These are phyloP conservation scores for Pemphigus obesinymphae DNA, from an alignment of 1,140 invertebrate genomes.

Conservation along the genomic window DNA sequence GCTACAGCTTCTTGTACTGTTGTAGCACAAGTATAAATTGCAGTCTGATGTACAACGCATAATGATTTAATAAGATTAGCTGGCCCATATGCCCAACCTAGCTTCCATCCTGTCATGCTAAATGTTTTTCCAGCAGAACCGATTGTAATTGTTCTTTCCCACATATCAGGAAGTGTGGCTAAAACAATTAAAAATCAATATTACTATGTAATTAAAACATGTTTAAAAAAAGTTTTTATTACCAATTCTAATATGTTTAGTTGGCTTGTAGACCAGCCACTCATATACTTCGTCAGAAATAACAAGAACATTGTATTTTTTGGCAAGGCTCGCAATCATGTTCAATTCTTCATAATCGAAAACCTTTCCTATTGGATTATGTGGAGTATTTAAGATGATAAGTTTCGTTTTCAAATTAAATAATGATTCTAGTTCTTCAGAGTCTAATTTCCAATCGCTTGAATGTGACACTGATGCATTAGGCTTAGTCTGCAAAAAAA, in stretches of 20 bases:
- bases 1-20: constrained; percentile 80
- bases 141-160: constrained; percentile 94
- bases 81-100: constrained; percentile 94
- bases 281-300: constrained; percentile 98
- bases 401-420: constrained; percentile 91
- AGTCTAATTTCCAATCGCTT: constrained; percentile 85
- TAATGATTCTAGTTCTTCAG: constrained; percentile 70
- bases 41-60: constrained; percentile 89
- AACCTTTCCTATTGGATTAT: constrained; percentile 94
- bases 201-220: background rate
- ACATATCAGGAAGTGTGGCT: constrained; percentile 95
- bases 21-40: constrained; percentile 75
- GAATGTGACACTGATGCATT: constrained; percentile 56
- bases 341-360: constrained; percentile 67
- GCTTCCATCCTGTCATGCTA: constrained; percentile 95
- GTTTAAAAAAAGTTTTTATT: too few relatives aligned
- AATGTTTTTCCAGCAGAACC: constrained; percentile 98
- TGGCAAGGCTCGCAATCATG: constrained; percentile 78
- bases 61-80: constrained; percentile 71
- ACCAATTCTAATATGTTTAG: constrained; percentile 86
- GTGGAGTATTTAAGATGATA: constrained; percentile 92
- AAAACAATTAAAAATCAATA: too few relatives aligned
- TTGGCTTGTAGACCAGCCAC: constrained; percentile 86
- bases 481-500: constrained; percentile 51
- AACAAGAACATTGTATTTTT: constrained; percentile 87